Evolutionary conservation across 53 echinoderm and acorn worm genomes (phyloP), one percentile per base, ranked within the genome.

Genomic region (Temnopleurus reevesii): DNA sequence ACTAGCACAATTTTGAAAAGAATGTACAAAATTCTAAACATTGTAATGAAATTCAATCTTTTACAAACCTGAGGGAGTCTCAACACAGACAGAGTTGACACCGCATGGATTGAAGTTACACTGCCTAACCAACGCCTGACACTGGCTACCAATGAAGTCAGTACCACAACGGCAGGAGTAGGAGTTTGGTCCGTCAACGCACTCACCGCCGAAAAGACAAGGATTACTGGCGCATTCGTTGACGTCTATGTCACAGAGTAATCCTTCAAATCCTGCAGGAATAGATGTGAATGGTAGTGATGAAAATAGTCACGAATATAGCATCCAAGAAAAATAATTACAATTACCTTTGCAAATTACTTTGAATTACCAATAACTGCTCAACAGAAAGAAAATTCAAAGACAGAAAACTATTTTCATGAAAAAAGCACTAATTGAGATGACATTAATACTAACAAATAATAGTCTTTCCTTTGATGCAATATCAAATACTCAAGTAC

Each of bases 51-150:
- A n/a, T n/a, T n/a, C n/a, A n/a, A n/a, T 36, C 44, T 45, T 76
- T 80, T 9, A 35, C 92, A 65, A 85, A 99, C 99, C 99, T 90
- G 93, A 60, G 3, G 94, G 94, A 6, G 81, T 77, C 41, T 99
- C 99, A 56, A 99, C 94, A 63, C 99, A 99, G 12, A 99, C 99
- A 6, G 99, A 94, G 77, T 99, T 89, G 8, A 36, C 64, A 25
- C 99, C 96, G 31, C 99, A 99, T 3, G 96, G 99, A 77, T 99
- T 99, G 65, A 94, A 99, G 90, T 95, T 95, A 89, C 99, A 99
- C 77, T 92, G 92, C 57, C 99, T 91, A 41, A 99, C 80, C 30
- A 99, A 89, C 21, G 99, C 99, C 91, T 99, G 94, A 53, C 99
- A 99, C 18, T 92, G 91, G 27, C 45, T 86, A 17, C 99, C 99